A percentile compares a stretch with the other conserved stretches of the same genome.
These are phyloP conservation scores for Microtus richardsoni DNA, from an alignment of 2,113 vertebrate species.

Conservation along the genomic window DNA sequence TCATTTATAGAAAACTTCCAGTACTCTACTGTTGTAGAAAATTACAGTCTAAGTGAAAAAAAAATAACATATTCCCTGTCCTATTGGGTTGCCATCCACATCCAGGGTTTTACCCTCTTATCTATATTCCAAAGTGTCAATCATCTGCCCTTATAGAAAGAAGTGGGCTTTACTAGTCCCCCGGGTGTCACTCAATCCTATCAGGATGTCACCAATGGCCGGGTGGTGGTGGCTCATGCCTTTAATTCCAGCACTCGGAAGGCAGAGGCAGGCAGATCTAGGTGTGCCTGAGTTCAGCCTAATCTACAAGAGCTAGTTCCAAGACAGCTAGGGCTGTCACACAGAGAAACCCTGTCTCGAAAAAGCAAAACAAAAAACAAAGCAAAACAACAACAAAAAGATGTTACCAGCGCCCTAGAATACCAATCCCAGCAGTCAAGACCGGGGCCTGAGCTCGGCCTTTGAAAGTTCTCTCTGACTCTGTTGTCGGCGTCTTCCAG, in stretches of 20 bases:
- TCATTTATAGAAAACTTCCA: background rate
- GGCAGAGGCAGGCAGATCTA: too few relatives aligned
- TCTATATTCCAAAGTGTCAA: background rate
- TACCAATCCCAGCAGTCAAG: background rate
- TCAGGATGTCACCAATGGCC: background rate
- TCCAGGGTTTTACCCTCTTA: background rate
- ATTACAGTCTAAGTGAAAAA: background rate
- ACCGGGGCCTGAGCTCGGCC: background rate
- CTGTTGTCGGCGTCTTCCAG: background rate
- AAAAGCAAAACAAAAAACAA: too few relatives aligned
- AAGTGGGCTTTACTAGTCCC: background rate
- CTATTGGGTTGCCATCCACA: background rate
- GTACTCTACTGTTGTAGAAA: background rate
- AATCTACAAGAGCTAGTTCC: too few relatives aligned
- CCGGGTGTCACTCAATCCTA: background rate
- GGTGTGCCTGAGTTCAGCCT: too few relatives aligned
- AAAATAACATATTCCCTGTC: background rate
- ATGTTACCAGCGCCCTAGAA: background rate
- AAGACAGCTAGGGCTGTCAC: too few relatives aligned
- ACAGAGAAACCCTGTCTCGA: too few relatives aligned
- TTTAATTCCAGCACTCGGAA: too few relatives aligned
- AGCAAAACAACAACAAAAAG: too few relatives aligned
- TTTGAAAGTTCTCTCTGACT: background rate
- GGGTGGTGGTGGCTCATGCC: too few relatives aligned
- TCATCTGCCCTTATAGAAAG: background rate